Base-by-base conservation (phyloP, 1,140 invertebrate species). In the Papilio glaucus region DNA sequence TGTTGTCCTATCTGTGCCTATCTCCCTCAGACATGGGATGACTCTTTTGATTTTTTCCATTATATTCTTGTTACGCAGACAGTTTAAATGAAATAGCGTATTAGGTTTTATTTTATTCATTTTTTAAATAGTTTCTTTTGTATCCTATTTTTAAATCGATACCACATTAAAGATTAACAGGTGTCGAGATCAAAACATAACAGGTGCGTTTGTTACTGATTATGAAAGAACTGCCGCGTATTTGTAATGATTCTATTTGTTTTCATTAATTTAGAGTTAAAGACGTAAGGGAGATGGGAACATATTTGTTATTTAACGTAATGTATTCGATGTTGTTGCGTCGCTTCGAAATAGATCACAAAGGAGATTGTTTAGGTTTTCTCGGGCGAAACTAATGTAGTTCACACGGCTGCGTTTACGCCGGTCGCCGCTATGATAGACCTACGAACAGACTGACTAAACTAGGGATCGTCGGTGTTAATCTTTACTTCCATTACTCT, bases 311-410 rank as follows among this genome's bases (percentile, higher is more conserved):
- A 49, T 68, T 68, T 29, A 68, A 68, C 65, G 65, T 49, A 49
- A 68, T 68, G 65, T 68, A 68, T 68, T 68, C 49, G 65, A 68
- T 68, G 18, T 68, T 29, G 26, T 68, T 29, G 26, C 41, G 39
- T 24, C 65, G 39, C 39, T 49, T 68, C n/a, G 65, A 68, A 68
- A 68, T 49, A 68, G 65, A 68, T 68, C 65, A 68, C 65, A 68
- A 68, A 45, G 65, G 42, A 42, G 41, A 49, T 68, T 68, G 65
- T 68, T 68, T 68, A 68, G 21, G 7, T 29, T 45, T 24, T 42
- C 45, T 49, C 41, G 65, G 41, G 12, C 24, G 21, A 45, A 68
- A 68, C 65, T 68, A 68, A 68, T 68, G 65, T 68, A 68, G 65
- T 68, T 68, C 65, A 68, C 41, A 26, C 65, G 39, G 61, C 61